These are phyloP conservation scores for Drosophila quasianomalipes DNA, from an alignment of 2,888 invertebrate species.

Conservation along the genomic window DNA sequence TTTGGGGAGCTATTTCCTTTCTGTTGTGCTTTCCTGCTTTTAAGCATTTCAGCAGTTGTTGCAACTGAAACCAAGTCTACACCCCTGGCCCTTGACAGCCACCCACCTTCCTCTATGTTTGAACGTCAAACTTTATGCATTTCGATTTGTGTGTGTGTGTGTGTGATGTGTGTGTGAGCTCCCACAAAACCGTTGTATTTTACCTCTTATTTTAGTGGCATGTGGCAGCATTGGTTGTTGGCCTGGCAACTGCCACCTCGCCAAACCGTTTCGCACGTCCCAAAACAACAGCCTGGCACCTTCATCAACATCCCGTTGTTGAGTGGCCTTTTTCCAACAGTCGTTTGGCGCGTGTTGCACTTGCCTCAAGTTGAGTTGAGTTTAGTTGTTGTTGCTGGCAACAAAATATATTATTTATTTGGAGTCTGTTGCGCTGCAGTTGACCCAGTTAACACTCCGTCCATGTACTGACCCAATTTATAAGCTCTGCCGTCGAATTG, in stretches of 20 bases:
- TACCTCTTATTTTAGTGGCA: constrained; percentile 42
- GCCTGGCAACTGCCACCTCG: constrained; percentile 11
- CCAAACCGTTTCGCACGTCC: background rate
- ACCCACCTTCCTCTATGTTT: constrained; percentile 13
- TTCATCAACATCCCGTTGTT: constrained; percentile 34
- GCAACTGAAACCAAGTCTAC: constrained; percentile 44
- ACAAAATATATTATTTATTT: constrained; percentile 74
- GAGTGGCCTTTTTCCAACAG: constrained; percentile 74
- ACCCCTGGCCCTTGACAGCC: constrained; percentile 1
- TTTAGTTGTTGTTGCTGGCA: constrained; percentile 51
- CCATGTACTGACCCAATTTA: constrained; percentile 59
- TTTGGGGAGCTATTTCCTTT: constrained; percentile 24
- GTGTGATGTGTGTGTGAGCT: constrained; percentile 2
- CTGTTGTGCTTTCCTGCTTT: constrained; percentile 61
- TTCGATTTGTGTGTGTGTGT: constrained; percentile 37
- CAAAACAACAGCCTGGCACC: constrained; percentile 8
- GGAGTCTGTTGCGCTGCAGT: constrained; percentile 52
- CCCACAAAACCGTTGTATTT: constrained; percentile 24
- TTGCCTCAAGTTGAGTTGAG: constrained; percentile 55
- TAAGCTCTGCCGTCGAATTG: constrained; percentile 7
- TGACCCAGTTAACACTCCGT: constrained; percentile 68
- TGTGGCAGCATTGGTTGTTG: constrained; percentile 43
- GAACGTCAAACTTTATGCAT: constrained; percentile 49
- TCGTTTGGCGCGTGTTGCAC: constrained; percentile 71
- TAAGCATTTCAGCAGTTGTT: constrained; percentile 75